Percentiles rank a stretch among this genome's conserved stretches.
Evolutionary conservation across 2,113 vertebrate genomes (phyloP).

Genomic region (Taurulus bubalis): DNA sequence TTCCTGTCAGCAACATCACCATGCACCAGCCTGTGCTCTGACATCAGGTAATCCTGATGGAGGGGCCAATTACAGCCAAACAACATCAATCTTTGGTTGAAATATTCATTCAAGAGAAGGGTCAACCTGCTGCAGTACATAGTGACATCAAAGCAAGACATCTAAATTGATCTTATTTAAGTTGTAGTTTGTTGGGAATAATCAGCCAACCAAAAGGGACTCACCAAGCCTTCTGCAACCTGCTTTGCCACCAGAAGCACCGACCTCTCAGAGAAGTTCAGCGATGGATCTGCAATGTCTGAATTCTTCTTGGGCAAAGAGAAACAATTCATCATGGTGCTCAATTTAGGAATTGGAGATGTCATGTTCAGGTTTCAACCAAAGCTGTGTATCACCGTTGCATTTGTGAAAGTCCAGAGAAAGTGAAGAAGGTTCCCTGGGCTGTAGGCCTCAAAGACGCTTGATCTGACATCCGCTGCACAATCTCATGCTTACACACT

Average conservation of each 20-base stretch:
- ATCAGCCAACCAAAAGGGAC: conserved; percentile 10
- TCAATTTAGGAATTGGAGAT: background rate
- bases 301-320: no score
- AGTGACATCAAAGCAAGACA: background rate
- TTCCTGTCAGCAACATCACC: conserved; percentile 79
- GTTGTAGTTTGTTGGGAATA: conserved; percentile 2
- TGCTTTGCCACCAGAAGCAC: conserved; percentile 80
- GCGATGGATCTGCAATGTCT: background rate
- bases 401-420: no score
- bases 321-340: background rate
- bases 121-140: background rate
- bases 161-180: background rate
- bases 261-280: conserved; percentile 76
- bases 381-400: no score
- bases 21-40: conserved; percentile 76
- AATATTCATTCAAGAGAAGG: background rate
- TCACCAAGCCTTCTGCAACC: conserved; percentile 79
- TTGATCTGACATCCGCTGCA: conserved; percentile 81
- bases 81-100: conserved; percentile 7
- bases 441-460: no score
- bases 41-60: conserved; percentile 80
- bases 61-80: conserved; percentile 21
- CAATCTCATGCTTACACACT: conserved; percentile 78
- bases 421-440: no score
- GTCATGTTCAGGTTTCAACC: background rate